Evolutionary conservation across 1,140 invertebrate species (phyloP), one percentile per base, ranked within the genome.

Genomic region (Drosophila fuyamai): DNA sequence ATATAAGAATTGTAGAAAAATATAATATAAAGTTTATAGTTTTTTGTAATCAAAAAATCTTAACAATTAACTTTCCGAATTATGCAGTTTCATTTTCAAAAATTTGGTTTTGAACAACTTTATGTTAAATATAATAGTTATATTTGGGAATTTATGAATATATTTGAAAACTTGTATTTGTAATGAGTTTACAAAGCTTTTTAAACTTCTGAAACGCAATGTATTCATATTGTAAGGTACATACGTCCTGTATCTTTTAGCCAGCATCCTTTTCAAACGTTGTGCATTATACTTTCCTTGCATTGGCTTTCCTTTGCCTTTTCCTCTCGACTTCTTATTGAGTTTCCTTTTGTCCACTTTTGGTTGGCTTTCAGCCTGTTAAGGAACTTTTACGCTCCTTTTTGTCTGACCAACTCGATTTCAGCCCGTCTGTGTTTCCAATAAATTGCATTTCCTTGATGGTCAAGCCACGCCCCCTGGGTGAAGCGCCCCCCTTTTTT

Each of bases 371-470:
- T 56, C 38, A 67, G 60, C 81, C 86, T 86, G 81, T 86, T 85
- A 82, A 79, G 80, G 79, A 80, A 80, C 80, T 88, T 84, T 88
- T 77, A 59, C 50, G 82, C 82, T 86, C 78, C 70, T 66, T 85
- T 81, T 67, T 76, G 68, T 74, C 65, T 44, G 71, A 7, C 13
- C 51, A 38, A 18, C 27, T 13, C 14, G 29, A 23, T 46, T 41
- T 14, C 29, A 12, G 27, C 5, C 13, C 14, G n/a, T 32, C 16
- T 40, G 13, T 38, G 36, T 41, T 13, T 60, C 18, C 46, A 29
- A 48, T 76, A 89, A 88, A 88, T 88, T 88, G 83, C 83, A 88
- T 88, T 88, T 88, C 61, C 83, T 70, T 77, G 76, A 68, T 78
- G 83, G 83, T 72, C 81, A 71, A 70, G 36, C 54, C 61, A 38